Evolutionary conservation across 1,140 invertebrate genomes (phyloP).

Genomic region (Drosophila gunungcola): DNA sequence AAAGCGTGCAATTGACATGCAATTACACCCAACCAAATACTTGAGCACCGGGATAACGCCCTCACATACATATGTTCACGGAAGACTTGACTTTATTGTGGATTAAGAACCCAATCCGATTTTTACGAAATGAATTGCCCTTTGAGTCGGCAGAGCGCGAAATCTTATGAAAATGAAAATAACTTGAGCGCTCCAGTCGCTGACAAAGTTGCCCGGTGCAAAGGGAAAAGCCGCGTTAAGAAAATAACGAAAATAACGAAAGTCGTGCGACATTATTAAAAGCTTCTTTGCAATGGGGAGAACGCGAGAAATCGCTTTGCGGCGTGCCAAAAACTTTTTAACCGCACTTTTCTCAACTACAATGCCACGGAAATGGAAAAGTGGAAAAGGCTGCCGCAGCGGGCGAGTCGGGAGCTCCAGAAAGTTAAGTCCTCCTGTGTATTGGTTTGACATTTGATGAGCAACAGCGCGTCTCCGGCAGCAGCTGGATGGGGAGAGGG

Average conservation of each 20-base stretch:
- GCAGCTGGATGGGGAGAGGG: slow-evolving; percentile 1
- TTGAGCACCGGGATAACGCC: slow-evolving; percentile 6
- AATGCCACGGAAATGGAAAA: slow-evolving; percentile 75
- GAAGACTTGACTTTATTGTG: slow-evolving; percentile 40
- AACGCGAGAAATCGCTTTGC: slow-evolving; percentile 77
- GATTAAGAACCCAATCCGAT: slow-evolving; percentile 53
- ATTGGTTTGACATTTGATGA: slow-evolving; percentile 83
- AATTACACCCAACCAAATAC: slow-evolving; percentile 56
- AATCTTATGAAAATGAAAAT: slow-evolving; percentile 79
- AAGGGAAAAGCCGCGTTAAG: slow-evolving; percentile 13
- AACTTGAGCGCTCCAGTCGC: slow-evolving; percentile 47
- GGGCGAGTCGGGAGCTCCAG: slow-evolving; percentile 19
- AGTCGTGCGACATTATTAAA: slow-evolving; percentile 67
- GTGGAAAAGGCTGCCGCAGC: slow-evolving; percentile 37
- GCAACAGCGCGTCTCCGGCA: slow-evolving; percentile 52
- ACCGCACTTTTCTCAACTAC: slow-evolving; percentile 74
- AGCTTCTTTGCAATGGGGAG: slow-evolving; percentile 51
- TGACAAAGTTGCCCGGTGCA: slow-evolving; percentile 36
- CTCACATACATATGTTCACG: slow-evolving; percentile 10
- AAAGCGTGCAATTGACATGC: slow-evolving; percentile 78
- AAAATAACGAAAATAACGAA: slow-evolving; percentile 51
- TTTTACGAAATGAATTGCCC: slow-evolving; percentile 56
- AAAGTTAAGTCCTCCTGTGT: slow-evolving; percentile 80
- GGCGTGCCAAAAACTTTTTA: slow-evolving; percentile 73
- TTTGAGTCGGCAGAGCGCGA: slow-evolving; percentile 51